Evolutionary conservation across 37 sponge, comb jelly and placozoan genomes (phyloP).

Genomic region (Oscarella lobularis): DNA sequence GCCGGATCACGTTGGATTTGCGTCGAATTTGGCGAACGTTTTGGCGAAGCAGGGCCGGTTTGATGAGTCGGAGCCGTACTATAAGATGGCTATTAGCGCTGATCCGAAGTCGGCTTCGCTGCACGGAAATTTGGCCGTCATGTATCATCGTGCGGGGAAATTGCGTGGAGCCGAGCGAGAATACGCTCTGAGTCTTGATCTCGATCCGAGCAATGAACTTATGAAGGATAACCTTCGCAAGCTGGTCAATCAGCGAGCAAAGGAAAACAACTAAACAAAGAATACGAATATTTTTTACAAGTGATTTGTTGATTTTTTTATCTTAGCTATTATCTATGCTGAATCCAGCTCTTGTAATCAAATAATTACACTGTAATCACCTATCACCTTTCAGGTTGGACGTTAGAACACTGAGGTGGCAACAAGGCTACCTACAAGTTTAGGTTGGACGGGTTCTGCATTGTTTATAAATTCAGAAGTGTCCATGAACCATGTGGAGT

Average conservation of each 20-base stretch:
- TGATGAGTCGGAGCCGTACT: constrained; percentile 34
- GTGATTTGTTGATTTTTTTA: too few relatives aligned
- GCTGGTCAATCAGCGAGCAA: not conserved
- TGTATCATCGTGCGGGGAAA: not conserved
- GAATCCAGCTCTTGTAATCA: too few relatives aligned
- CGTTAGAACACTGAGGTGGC: too few relatives aligned
- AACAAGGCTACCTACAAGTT: too few relatives aligned
- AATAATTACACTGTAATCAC: too few relatives aligned
- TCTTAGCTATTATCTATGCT: too few relatives aligned
- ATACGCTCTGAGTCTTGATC: not conserved
- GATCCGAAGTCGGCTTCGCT: not conserved
- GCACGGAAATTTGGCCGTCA: not conserved
- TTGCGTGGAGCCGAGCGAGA: not conserved
- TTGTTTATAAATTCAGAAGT: too few relatives aligned
- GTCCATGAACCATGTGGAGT: too few relatives aligned
- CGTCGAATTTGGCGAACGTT: constrained; percentile 31
- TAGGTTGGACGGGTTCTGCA: too few relatives aligned
- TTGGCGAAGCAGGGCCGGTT: constrained; percentile 30
- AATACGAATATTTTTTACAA: too few relatives aligned
- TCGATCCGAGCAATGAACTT: not conserved
- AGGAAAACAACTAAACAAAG: not conserved
- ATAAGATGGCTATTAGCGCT: constrained; percentile 19
- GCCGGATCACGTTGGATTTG: constrained; percentile 20
- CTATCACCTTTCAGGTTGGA: too few relatives aligned
- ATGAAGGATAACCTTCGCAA: not conserved